Evolutionary conservation across 2,113 vertebrate genomes (phyloP).

Genomic region (Antennarius striatus): DNA sequence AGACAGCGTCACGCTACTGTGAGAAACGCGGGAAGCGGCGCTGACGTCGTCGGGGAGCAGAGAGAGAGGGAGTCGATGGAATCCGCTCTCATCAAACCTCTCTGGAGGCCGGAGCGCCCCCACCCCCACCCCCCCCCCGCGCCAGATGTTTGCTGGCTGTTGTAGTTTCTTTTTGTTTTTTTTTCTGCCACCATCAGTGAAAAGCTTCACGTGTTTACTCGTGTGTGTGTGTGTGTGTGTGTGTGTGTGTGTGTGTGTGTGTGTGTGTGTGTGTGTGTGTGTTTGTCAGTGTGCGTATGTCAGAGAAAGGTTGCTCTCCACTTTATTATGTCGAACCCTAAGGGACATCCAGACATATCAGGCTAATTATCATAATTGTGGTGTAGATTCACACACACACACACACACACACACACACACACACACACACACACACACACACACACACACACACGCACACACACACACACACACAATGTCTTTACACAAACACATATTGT

Average conservation of each 20-base stretch:
- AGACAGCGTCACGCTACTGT: neutral
- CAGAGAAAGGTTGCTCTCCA: neutral
- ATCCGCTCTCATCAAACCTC: slow-evolving; percentile 32
- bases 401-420: no score
- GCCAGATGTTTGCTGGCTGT: slow-evolving; percentile 63
- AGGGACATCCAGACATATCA: slow-evolving; percentile 4
- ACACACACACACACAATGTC: no score
- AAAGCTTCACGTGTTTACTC: slow-evolving; percentile 25
- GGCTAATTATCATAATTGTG: neutral
- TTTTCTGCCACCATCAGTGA: slow-evolving; percentile 60
- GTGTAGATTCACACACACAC: slow-evolving; percentile 10
- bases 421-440: neutral
- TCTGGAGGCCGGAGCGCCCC: slow-evolving; percentile 31
- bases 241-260: no score
- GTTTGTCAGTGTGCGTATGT: neutral
- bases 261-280: neutral
- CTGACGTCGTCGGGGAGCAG: slow-evolving; percentile 37
- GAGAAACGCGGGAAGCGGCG: slow-evolving; percentile 29
- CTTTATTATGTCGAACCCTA: neutral
- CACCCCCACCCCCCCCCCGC: slow-evolving; percentile 5
- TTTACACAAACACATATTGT: no score
- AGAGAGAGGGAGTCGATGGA: slow-evolving; percentile 18
- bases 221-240: neutral
- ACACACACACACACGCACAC: neutral
- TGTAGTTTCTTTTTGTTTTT: slow-evolving; percentile 55